Evolutionary conservation across 2,113 vertebrate species (phyloP).

Genomic region (Chroicocephalus ridibundus): DNA sequence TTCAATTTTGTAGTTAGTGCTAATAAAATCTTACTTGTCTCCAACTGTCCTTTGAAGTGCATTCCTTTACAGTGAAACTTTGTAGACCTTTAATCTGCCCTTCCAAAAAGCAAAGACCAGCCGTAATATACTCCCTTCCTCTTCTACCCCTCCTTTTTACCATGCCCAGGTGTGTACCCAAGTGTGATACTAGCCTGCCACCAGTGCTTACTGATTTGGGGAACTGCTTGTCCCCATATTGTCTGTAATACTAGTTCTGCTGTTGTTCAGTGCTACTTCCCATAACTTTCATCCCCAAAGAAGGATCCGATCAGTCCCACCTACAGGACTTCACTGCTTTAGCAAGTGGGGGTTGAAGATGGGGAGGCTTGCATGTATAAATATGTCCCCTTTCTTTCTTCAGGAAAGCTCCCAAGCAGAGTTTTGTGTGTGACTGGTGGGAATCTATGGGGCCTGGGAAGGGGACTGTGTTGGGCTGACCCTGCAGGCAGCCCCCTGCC

Average conservation of each 20-base stretch:
- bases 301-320: not conserved
- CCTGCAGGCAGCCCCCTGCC: not conserved
- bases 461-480: not conserved
- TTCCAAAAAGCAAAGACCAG: not conserved
- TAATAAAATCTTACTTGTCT: slow-evolving; percentile 19
- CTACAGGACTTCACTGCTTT: not conserved
- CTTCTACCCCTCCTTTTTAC: not conserved
- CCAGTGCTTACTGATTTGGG: not conserved
- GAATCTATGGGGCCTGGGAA: not conserved
- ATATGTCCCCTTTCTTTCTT: not conserved
- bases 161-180: not conserved
- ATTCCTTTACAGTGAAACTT: slow-evolving; percentile 14
- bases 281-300: not conserved
- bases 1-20: not conserved
- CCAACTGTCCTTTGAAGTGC: slow-evolving; percentile 28
- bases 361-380: not conserved
- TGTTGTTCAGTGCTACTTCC: not conserved
- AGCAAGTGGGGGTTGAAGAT: not conserved
- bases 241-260: not conserved
- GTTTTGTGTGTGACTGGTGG: rapidly evolving
- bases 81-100: not conserved
- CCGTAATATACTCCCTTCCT: not conserved
- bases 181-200: not conserved
- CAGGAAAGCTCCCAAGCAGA: not conserved
- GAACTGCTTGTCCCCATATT: not conserved